Base-by-base conservation (phyloP, 2,113 vertebrate species). In the Nothocercus nigrocapillus region DNA sequence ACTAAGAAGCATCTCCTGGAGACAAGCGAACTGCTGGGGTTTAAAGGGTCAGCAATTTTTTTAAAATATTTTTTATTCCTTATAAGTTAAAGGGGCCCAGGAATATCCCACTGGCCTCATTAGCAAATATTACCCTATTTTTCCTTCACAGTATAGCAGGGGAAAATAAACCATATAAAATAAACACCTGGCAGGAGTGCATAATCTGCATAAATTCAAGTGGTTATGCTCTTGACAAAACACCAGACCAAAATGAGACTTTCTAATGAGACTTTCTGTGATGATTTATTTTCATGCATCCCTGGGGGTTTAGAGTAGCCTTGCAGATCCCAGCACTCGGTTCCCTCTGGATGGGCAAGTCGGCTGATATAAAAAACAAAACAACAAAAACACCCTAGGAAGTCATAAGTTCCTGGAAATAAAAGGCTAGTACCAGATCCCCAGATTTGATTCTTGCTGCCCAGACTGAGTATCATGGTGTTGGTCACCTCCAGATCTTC, bases 11-110 rank as follows among this genome's bases (percentile, higher is more conserved):
- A 21, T 19, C 72, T 95, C 82, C 83, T 54, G 11, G 54, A 76
- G 84, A 95, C 77, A 95, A 97, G 94, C 86, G 82, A 88, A 91
- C 72, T 73, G 81, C 49, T 63, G 88, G 89, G 88, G 94, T 92
- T 96, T 96, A 76, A 94, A 93, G 85, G 96, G 96, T 97, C 96
- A 97, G 95, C 97, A 94, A 87, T 90, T 95, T 91, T 94, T 75
- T 0, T 10, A 64, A 95, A 76, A 86, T 82, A 56, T 58, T 56
- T 94, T 96, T 96, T 93, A 90, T 81, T 96, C 64, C 11, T 6
- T 20, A 59, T 47, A 93, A 95, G 92, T 95, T 86, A 84, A 95
- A 95, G 74, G 75, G 74, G 25, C 66, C 82, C 61, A 45, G 75
- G 94, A 93, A 72, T 90, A 78, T 97, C 96, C 95, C 93, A 3